Percentiles rank a stretch among this genome's conserved stretches.
Conservation (phyloP, 2,888 invertebrate species). For the Drosophila rellima region DNA sequence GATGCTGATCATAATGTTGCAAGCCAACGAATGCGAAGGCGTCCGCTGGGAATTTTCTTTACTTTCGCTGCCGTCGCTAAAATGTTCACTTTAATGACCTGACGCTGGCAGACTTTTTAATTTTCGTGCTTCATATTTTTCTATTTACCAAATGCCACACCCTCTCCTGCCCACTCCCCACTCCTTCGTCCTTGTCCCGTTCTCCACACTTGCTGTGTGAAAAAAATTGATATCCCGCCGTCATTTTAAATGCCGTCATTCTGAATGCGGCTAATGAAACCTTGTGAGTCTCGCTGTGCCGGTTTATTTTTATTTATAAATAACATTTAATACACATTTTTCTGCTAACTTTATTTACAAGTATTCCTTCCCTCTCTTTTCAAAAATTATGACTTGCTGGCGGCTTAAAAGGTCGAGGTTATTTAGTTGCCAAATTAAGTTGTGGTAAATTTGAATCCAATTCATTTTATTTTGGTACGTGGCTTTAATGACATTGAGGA, state of each 20-base stretch:
- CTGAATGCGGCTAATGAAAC: conserved; percentile 72
- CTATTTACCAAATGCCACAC: conserved; percentile 51
- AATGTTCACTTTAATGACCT: conserved; percentile 70
- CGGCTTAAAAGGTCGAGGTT: conserved; percentile 9
- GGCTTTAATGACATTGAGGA: conserved; percentile 29
- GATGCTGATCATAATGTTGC: conserved; percentile 79
- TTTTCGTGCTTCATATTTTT: conserved; percentile 75
- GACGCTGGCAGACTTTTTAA: conserved; percentile 71
- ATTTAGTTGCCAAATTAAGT: conserved; percentile 21
- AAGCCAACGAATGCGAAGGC: conserved; percentile 53
- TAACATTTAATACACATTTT: conserved; percentile 62
- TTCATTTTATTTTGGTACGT: conserved; percentile 48
- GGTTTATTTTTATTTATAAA: conserved; percentile 59
- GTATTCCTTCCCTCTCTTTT: conserved; percentile 28
- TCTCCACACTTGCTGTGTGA: not conserved
- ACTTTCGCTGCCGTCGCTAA: conserved; percentile 66
- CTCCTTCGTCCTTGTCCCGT: too few species aligned
- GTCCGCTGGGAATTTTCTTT: conserved; percentile 64
- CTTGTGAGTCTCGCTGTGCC: conserved; percentile 42
- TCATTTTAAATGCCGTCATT: conserved; percentile 63
- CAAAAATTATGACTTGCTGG: conserved; percentile 12
- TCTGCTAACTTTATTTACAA: conserved; percentile 45
- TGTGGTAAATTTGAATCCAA: conserved; percentile 20
- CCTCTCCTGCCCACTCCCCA: not conserved
- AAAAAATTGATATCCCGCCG: conserved; percentile 70